Percentiles rank a stretch among this genome's conserved stretches.
Evolutionary conservation across 2,888 invertebrate genomes (phyloP).

Genomic region (Macrosoma leucophasiata): DNA sequence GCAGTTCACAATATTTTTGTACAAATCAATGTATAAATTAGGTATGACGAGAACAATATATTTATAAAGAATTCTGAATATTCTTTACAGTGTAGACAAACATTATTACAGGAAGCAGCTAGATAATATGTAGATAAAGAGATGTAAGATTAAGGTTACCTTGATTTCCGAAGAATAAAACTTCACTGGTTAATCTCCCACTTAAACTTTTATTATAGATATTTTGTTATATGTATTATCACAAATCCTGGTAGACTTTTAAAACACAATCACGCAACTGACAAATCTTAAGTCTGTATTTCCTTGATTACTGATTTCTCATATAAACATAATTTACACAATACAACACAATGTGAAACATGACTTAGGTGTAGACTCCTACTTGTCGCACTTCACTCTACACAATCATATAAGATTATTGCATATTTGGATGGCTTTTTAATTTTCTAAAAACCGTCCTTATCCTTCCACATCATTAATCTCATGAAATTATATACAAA

Average conservation of each 20-base stretch:
- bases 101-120: constrained; percentile 3
- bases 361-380: constrained; percentile 69
- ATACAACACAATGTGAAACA: constrained; percentile 69
- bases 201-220: constrained; percentile 77
- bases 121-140: constrained; percentile 31
- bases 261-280: constrained; percentile 80
- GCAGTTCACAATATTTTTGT: too few relatives aligned
- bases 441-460: constrained; percentile 64
- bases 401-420: constrained; percentile 70
- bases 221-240: constrained; percentile 83
- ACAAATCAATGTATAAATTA: too few relatives aligned
- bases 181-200: constrained; percentile 73
- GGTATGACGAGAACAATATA: too few relatives aligned
- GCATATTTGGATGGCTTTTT: constrained; percentile 72
- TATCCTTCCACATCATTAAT: constrained; percentile 62
- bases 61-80: too few relatives aligned
- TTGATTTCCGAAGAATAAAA: constrained; percentile 64
- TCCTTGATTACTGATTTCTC: constrained; percentile 71
- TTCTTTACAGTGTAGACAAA: constrained; percentile 1
- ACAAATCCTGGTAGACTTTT: constrained; percentile 85
- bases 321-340: constrained; percentile 75
- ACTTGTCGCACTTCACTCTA: constrained; percentile 64
- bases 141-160: constrained; percentile 58
- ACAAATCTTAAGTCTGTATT: constrained; percentile 69
- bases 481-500: constrained; percentile 74